These are phyloP conservation scores for Pseudotriccus pelzelni DNA, from an alignment of 2,797 vertebrate species.

Conservation along the genomic window DNA sequence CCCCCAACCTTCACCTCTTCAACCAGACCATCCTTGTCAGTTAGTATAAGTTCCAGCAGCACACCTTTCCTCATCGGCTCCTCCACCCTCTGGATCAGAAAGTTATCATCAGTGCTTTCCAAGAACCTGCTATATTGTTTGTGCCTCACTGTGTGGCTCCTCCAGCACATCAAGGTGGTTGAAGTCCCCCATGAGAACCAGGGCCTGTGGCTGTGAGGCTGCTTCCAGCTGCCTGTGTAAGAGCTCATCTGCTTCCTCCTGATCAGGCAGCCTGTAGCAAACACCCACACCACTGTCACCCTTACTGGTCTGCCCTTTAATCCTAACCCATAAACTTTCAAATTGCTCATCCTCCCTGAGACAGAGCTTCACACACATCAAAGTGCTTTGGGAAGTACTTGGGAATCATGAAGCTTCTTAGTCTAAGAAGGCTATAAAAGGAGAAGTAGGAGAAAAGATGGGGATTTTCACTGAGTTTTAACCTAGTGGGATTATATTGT, in stretches of 20 bases:
- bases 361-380: neutral
- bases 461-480: neutral
- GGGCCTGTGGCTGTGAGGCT: neutral
- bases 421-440: neutral
- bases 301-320: neutral
- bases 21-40: neutral
- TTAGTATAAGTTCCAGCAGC: neutral
- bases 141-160: neutral
- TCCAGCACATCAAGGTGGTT: neutral
- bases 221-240: neutral
- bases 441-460: neutral
- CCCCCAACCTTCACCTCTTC: neutral
- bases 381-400: neutral
- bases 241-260: neutral
- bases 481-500: neutral
- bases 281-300: neutral
- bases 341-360: neutral
- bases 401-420: neutral
- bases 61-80: neutral
- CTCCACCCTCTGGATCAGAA: neutral
- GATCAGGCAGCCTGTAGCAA: neutral
- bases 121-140: neutral
- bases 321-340: neutral
- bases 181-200: neutral
- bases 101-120: neutral